Base-by-base conservation (phyloP, 2,888 invertebrate species). In the Chloroclystis v-ata region DNA sequence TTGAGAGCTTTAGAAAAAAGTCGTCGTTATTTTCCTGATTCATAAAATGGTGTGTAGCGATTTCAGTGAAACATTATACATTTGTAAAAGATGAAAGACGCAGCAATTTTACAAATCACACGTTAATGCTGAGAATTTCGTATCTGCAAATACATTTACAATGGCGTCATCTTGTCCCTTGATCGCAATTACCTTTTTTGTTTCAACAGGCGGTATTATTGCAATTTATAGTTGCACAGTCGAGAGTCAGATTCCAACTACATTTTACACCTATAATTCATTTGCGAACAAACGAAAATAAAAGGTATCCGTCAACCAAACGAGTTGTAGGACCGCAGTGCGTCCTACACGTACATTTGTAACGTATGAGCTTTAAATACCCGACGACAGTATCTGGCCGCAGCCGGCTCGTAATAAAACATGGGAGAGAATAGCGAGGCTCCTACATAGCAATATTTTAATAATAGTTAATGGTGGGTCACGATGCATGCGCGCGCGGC, bases 391-490 rank as follows among this genome's bases (percentile, higher is more conserved):
- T 81, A 82, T 83, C 79, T 75, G 72, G 74, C 71, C 67, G 52
- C 47, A 66, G 71, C 69, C 65, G 65, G 67, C 71, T 68, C 61
- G 75, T 77, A 82, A 85, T 85, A 85, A 83, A 86, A 83, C 80
- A 82, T 79, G 73, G 68, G 62, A 81, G 82, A 84, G 83, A 82
- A 84, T 82, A 78, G 80, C 79, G 63, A 78, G 71, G 78, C 78
- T 77, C 64, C 76, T 79, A 83, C 81, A 75, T 72, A 75, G 83
- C 75, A 78, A 86, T 86, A 86, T 85, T 84, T 86, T 85, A 85
- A 84, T 86, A 86, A 83, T 85, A 78, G 81, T 85, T 85, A 84
- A 86, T 85, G 82, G 80, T 69, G 67, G 82, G 83, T 82, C 83
- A 82, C 71, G 77, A 69, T 72, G 72, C 74, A 71, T 72, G 77